Percentiles rank a stretch among this genome's conserved stretches.
phyloP scores from a whole-genome alignment of 2,113 vertebrate species.

The Phaetusa simplex region DNA sequence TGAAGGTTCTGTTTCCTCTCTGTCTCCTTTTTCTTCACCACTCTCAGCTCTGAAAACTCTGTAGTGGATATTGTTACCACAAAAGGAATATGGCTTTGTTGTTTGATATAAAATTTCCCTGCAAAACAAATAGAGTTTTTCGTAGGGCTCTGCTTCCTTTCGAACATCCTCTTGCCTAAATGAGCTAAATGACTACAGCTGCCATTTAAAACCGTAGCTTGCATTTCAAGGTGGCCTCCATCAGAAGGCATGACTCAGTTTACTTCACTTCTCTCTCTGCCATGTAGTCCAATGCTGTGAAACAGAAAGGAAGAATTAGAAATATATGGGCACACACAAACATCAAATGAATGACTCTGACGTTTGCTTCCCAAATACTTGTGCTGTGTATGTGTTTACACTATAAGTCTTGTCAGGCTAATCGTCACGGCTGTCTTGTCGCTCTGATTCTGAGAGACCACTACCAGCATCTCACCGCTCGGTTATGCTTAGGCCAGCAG shows the following conservation, averaged over 20 bases:
- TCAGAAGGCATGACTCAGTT: neutral
- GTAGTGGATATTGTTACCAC: neutral
- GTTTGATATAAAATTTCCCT: neutral
- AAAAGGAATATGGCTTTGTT: neutral
- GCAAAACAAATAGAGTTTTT: neutral
- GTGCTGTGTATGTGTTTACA: neutral
- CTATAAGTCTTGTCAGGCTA: neutral
- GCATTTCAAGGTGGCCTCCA: neutral
- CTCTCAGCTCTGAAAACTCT: slow-evolving; percentile 11
- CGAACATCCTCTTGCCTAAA: neutral
- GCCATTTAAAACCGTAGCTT: neutral
- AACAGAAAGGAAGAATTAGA: neutral
- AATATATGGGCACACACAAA: neutral
- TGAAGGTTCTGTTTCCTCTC: neutral
- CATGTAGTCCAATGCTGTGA: neutral
- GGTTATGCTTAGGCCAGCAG: neutral
- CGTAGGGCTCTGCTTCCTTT: neutral
- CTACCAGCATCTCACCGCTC: neutral
- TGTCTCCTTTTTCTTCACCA: neutral
- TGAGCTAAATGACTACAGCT: neutral
- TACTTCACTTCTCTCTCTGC: neutral
- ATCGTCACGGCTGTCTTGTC: rapidly evolving
- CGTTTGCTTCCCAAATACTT: rapidly evolving
- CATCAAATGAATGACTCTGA: neutral
- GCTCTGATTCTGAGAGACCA: neutral